phyloP scores from a whole-genome alignment of 2,113 vertebrate species.

The Crypturellus undulatus region DNA sequence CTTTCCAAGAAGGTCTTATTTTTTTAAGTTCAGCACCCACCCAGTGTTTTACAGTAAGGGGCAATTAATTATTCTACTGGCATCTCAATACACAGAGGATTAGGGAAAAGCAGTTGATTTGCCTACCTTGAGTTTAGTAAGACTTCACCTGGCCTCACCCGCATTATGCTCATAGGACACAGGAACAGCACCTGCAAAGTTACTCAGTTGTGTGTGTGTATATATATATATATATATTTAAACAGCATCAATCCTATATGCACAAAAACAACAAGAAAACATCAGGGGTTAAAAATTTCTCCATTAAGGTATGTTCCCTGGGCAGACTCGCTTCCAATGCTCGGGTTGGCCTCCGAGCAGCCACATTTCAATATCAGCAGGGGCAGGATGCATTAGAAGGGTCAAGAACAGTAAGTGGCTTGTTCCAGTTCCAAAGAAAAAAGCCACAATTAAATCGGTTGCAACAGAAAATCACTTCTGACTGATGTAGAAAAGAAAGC shows the following conservation, averaged over 20 bases:
- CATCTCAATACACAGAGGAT: background rate
- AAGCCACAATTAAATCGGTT: background rate
- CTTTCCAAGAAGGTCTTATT: background rate
- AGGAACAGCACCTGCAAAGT: background rate
- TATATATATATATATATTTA: no score
- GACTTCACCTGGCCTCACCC: no score
- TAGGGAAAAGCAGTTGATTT: no score
- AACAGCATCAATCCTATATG: background rate
- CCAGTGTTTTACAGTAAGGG: background rate
- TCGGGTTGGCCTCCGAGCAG: background rate
- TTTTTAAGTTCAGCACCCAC: background rate
- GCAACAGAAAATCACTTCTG: conserved; percentile 1
- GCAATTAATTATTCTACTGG: background rate
- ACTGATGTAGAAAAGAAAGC: background rate
- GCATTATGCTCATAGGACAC: background rate
- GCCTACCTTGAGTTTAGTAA: no score
- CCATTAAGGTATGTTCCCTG: background rate
- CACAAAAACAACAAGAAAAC: background rate
- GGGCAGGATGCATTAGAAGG: background rate
- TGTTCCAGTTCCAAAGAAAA: background rate
- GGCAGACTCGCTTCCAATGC: background rate
- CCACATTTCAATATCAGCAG: background rate
- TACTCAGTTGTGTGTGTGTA: background rate
- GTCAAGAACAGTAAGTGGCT: background rate
- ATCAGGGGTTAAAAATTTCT: background rate